A percentile compares a stretch with the other conserved stretches of the same genome.
Evolutionary conservation across 2,113 vertebrate genomes (phyloP).

Genomic region (Melanocharis versteri): DNA sequence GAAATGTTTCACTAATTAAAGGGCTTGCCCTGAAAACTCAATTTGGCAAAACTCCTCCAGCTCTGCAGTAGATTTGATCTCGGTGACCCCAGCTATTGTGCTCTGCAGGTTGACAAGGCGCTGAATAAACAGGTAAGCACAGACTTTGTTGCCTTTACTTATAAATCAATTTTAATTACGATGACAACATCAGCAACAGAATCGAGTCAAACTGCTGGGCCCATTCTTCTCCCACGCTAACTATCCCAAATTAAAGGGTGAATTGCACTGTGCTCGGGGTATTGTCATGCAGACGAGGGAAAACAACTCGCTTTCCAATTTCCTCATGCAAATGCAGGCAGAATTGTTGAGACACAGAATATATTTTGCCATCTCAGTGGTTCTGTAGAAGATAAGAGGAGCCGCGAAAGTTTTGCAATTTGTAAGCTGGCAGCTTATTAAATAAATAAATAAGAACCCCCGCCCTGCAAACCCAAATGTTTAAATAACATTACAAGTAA

Average conservation of each 20-base stretch:
- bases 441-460: slow-evolving; percentile 41
- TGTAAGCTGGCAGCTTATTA: slow-evolving; percentile 72
- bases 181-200: slow-evolving; percentile 13
- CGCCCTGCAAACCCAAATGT: slow-evolving; percentile 57
- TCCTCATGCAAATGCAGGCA: slow-evolving; percentile 75
- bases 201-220: slow-evolving; percentile 24
- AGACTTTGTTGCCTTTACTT: neutral
- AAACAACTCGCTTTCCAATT: slow-evolving; percentile 78
- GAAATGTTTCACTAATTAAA: neutral
- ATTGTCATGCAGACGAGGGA: slow-evolving; percentile 80
- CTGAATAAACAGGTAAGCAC: slow-evolving; percentile 28
- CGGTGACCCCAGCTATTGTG: neutral
- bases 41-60: neutral
- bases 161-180: slow-evolving; percentile 74
- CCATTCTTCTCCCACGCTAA: slow-evolving; percentile 53
- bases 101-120: neutral
- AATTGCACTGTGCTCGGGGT: slow-evolving; percentile 56
- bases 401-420: slow-evolving; percentile 67
- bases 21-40: neutral
- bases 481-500: slow-evolving; percentile 71
- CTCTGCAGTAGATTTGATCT: neutral
- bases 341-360: slow-evolving; percentile 75
- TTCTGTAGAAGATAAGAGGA: slow-evolving; percentile 75
- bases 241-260: slow-evolving; percentile 70
- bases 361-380: slow-evolving; percentile 80